These are phyloP conservation scores for Sandelia bainsii DNA, from an alignment of 2,797 vertebrate species.

Conservation along the genomic window DNA sequence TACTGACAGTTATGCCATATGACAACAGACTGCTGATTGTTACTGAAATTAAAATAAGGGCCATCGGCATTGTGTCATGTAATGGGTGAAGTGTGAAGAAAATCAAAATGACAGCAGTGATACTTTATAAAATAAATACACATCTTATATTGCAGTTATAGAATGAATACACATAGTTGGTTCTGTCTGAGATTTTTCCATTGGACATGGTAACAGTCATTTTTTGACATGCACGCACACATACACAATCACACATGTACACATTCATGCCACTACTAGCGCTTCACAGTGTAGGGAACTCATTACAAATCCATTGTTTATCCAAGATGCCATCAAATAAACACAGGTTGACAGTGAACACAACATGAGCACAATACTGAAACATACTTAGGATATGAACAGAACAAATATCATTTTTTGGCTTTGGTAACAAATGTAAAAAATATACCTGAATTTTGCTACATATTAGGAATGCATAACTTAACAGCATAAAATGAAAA, in stretches of 20 bases:
- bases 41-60: conserved; percentile 33
- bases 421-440: conserved; percentile 77
- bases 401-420: conserved; percentile 77
- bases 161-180: conserved; percentile 50
- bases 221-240: conserved; percentile 10
- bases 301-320: conserved; percentile 50
- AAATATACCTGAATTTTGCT: conserved; percentile 82
- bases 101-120: conserved; percentile 44
- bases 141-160: conserved; percentile 66
- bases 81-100: conserved; percentile 7
- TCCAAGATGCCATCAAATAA: conserved; percentile 49
- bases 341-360: conserved; percentile 53
- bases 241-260: conserved; percentile 15
- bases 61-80: conserved; percentile 22
- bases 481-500: conserved; percentile 59
- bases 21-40: conserved; percentile 21
- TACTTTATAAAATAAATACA: conserved; percentile 72
- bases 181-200: conserved; percentile 47
- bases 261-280: conserved; percentile 41
- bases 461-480: conserved; percentile 73
- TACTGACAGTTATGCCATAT: conserved; percentile 43
- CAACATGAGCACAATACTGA: conserved; percentile 48
- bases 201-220: conserved; percentile 61
- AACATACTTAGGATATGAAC: conserved; percentile 63
- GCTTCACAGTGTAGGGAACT: conserved; percentile 77